phyloP scores from a whole-genome alignment of 1,140 invertebrate genomes.

The Notospermus geniculatus region DNA sequence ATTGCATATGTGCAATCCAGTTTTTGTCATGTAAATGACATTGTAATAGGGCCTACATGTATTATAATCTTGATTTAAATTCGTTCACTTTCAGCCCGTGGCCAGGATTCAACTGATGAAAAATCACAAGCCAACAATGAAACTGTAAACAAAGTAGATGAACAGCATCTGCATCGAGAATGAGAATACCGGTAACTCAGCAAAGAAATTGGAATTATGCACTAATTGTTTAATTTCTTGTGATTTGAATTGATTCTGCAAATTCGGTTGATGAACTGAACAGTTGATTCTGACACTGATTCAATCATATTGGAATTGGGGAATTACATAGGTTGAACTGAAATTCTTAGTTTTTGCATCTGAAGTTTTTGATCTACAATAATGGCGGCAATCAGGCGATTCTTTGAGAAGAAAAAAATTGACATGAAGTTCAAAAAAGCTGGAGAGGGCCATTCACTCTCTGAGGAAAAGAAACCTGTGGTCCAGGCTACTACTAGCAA shows the following conservation, averaged over 20 bases:
- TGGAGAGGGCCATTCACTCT: constrained; percentile 78
- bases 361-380: not conserved
- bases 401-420: constrained; percentile 83
- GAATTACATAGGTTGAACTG: too few species aligned
- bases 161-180: constrained; percentile 12
- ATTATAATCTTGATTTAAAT: not conserved
- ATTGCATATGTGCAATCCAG: too few species aligned
- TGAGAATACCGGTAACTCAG: not conserved
- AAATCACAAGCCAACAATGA: not conserved
- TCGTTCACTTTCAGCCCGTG: constrained; percentile 5
- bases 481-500: constrained; percentile 14
- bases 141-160: not conserved
- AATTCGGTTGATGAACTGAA: too few species aligned
- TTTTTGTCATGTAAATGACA: too few species aligned
- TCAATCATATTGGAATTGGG: too few species aligned
- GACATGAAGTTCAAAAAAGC: constrained; percentile 86
- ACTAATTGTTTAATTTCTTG: constrained; percentile 17
- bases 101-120: not conserved
- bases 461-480: constrained; percentile 51
- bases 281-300: too few species aligned
- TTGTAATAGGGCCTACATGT: too few species aligned
- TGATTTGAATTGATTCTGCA: too few species aligned
- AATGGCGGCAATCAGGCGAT: constrained; percentile 86
- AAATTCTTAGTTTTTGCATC: too few species aligned
- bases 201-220: constrained; percentile 1